phyloP scores from a whole-genome alignment of 1,140 invertebrate species.

The Melipona quadrifasciata region DNA sequence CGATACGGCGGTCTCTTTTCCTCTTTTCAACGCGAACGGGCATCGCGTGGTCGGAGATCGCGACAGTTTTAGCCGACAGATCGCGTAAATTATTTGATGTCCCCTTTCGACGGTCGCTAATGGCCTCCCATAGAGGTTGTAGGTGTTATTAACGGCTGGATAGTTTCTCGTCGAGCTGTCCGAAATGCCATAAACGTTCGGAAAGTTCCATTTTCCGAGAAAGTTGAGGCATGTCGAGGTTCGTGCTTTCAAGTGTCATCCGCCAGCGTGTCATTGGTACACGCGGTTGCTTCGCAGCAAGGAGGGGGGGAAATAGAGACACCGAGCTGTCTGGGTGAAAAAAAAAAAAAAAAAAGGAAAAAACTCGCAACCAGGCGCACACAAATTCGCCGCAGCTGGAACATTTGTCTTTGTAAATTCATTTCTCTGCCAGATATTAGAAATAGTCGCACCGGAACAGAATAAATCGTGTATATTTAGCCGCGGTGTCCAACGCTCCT shows the following conservation, averaged over 20 bases:
- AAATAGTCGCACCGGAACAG: no score
- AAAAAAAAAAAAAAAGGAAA: not conserved
- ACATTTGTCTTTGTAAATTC: slow-evolving; percentile 3
- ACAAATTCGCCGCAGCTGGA: not conserved
- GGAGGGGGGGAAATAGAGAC: not conserved
- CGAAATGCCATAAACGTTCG: slow-evolving; percentile 39
- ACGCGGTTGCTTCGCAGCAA: not conserved
- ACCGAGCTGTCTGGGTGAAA: no score
- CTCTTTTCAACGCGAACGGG: not conserved
- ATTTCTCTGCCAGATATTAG: not conserved
- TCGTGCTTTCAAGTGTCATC: slow-evolving; percentile 32
- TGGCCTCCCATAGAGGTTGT: slow-evolving; percentile 9
- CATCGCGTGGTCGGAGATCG: not conserved
- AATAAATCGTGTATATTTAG: not conserved
- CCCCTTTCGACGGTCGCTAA: slow-evolving; percentile 41
- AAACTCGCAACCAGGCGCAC: not conserved
- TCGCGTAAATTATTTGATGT: slow-evolving; percentile 49
- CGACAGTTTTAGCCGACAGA: not conserved
- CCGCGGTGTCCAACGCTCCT: not conserved
- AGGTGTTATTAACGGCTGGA: slow-evolving; percentile 36
- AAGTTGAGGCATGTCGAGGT: slow-evolving; percentile 8
- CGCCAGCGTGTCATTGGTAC: slow-evolving; percentile 17
- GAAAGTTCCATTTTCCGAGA: slow-evolving; percentile 19
- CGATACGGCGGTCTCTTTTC: not conserved
- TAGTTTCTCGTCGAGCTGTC: slow-evolving; percentile 35